phyloP scores from a whole-genome alignment of 2,888 invertebrate species.

The Mongoloraphidia duomilia region DNA sequence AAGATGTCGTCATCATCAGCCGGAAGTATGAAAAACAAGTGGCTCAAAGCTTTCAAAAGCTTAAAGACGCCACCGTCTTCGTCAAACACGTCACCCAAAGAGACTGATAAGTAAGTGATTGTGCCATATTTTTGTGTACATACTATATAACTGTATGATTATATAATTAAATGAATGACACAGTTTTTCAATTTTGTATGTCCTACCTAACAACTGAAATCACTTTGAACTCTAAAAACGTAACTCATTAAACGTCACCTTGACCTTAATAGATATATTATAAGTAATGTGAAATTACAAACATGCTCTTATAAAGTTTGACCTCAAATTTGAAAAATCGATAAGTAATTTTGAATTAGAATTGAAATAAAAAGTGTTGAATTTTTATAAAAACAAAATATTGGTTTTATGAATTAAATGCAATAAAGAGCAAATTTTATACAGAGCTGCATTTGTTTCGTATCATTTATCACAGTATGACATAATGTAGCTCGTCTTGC shows the following conservation, averaged over 20 bases:
- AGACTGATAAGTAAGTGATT: conserved; percentile 47
- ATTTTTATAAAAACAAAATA: no score
- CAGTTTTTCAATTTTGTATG: not conserved
- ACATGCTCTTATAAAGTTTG: not conserved
- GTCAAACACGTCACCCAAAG: conserved; percentile 29
- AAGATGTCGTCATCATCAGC: conserved; percentile 76
- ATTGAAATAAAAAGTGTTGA: no score
- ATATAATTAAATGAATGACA: no score
- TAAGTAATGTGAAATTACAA: not conserved
- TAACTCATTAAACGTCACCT: no score
- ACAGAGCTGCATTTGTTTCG: no score
- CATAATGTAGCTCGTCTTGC: no score
- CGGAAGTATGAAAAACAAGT: conserved; percentile 90
- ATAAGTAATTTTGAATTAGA: not conserved
- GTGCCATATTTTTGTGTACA: no score
- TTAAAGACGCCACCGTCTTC: conserved; percentile 60
- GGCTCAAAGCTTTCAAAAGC: conserved; percentile 93
- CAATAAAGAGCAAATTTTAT: no score
- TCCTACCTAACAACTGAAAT: not conserved
- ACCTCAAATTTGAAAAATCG: not conserved
- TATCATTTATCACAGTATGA: no score
- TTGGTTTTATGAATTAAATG: no score
- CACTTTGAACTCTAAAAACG: not conserved
- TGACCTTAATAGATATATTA: no score
- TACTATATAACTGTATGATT: no score